A percentile compares a stretch with the other conserved stretches of the same genome.
Evolutionary conservation across 2,113 vertebrate species (phyloP).

Genomic region (Blennius ocellaris): DNA sequence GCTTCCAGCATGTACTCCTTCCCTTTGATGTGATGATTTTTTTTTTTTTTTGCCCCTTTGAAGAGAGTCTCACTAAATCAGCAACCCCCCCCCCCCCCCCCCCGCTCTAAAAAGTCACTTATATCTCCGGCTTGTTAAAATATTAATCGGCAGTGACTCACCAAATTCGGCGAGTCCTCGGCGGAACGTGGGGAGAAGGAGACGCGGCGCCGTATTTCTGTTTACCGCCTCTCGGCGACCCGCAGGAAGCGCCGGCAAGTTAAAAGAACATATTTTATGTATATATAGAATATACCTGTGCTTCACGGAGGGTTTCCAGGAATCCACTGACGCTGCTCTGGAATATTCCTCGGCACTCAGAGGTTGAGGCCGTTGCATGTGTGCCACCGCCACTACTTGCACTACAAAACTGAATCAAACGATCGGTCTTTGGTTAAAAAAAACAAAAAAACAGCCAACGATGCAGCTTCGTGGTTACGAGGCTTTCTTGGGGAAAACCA

Average conservation of each 20-base stretch:
- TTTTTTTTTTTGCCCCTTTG: constrained; percentile 67
- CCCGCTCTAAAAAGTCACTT: constrained; percentile 80
- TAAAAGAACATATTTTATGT: constrained; percentile 36
- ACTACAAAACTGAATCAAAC: constrained; percentile 18
- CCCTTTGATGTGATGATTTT: constrained; percentile 74
- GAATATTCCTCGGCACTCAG: neutral
- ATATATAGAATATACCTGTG: constrained; percentile 28
- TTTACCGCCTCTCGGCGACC: constrained; percentile 29
- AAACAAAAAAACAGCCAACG: no score
- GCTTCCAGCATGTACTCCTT: constrained; percentile 76
- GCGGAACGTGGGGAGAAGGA: constrained; percentile 20
- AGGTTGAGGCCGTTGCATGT: neutral
- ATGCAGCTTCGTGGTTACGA: no score
- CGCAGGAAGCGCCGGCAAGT: constrained; percentile 27
- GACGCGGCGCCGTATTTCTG: constrained; percentile 28
- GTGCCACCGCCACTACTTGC: neutral
- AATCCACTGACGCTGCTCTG: neutral
- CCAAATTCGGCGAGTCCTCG: constrained; percentile 65
- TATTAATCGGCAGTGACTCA: constrained; percentile 84
- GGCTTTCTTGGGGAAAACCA: no score
- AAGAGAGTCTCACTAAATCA: constrained; percentile 66
- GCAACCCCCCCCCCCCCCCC: constrained; percentile 24
- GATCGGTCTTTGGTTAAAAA: constrained; percentile 1
- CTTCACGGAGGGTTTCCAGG: constrained; percentile 22
- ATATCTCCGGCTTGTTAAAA: constrained; percentile 81